Evolutionary conservation across 2,113 vertebrate genomes (phyloP).

Genomic region (Bolborhynchus lineola): DNA sequence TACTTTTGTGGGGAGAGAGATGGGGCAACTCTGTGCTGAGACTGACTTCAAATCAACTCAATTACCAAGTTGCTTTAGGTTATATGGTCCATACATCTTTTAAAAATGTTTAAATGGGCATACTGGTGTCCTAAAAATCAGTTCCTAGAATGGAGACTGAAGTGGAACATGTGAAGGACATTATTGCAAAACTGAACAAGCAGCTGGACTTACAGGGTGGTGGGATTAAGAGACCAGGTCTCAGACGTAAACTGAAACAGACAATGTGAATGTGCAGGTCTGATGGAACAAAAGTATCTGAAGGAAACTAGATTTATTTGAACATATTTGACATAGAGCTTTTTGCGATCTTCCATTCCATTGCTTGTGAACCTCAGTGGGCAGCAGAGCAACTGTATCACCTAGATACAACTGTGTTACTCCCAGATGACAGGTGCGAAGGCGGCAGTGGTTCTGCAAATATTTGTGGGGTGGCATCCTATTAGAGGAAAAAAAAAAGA

Average conservation of each 20-base stretch:
- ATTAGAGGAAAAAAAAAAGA: not conserved
- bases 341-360: not conserved
- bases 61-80: not conserved
- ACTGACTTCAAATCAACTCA: not conserved
- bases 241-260: not conserved
- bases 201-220: not conserved
- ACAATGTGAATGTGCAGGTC: not conserved
- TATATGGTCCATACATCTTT: not conserved
- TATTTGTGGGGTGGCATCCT: not conserved
- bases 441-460: not conserved
- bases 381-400: not conserved
- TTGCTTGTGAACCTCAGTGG: not conserved
- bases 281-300: not conserved
- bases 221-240: not conserved
- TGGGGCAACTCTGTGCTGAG: not conserved
- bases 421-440: not conserved
- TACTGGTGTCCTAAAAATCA: not conserved
- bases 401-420: accelerated
- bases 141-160: not conserved
- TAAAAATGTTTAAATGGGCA: not conserved
- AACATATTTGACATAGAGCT: accelerated
- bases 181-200: not conserved
- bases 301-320: not conserved
- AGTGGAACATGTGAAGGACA: not conserved
- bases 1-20: not conserved